Conservation (phyloP, 1,140 invertebrate genomes). For the Prorops nasuta region DNA sequence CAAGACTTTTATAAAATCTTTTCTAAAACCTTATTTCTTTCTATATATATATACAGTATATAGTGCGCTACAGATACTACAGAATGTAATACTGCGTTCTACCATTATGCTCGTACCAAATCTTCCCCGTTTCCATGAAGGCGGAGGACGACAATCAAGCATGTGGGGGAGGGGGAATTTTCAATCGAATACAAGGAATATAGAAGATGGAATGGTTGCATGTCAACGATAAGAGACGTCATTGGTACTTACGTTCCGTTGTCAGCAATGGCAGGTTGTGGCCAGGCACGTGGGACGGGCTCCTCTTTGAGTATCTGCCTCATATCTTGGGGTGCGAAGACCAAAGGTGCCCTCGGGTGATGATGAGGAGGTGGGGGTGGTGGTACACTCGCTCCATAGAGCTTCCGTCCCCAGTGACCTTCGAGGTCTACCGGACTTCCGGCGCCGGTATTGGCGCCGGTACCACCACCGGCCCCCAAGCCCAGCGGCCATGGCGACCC, state of each 20-base stretch:
- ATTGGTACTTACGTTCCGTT: constrained; percentile 55
- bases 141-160: no score
- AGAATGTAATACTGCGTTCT: no score
- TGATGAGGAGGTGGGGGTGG: constrained; percentile 53
- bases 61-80: no score
- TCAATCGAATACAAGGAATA: neutral
- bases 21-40: no score
- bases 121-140: no score
- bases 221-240: no score
- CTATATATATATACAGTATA: no score
- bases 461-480: constrained; percentile 32
- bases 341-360: constrained; percentile 49
- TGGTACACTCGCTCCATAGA: constrained; percentile 52
- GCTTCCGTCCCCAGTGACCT: constrained; percentile 52
- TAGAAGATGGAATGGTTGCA: no score
- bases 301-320: constrained; percentile 55
- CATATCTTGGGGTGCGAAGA: constrained; percentile 55
- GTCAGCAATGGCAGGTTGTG: constrained; percentile 48
- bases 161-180: neutral
- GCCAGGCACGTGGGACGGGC: constrained; percentile 52
- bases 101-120: no score
- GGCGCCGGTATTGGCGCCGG: constrained; percentile 40
- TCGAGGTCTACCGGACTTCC: constrained; percentile 54
- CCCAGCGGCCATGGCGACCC: constrained; percentile 54
- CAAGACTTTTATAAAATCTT: no score